Evolutionary conservation across 1,140 invertebrate genomes (phyloP), one percentile per base, ranked within the genome.

Genomic region (Chlorops oryzae): DNA sequence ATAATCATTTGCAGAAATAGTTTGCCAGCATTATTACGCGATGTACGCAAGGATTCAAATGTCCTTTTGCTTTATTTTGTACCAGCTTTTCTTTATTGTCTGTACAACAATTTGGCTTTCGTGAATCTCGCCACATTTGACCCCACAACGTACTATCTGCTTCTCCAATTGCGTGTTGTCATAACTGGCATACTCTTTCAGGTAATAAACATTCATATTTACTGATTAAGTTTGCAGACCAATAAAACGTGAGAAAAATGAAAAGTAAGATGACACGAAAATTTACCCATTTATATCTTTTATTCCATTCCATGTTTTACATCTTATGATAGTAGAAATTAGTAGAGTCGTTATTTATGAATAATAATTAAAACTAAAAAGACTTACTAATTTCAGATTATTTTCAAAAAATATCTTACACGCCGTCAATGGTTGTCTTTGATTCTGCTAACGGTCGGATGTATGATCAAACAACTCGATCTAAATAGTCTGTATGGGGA

Each of bases 101-200:
- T 96, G 3, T 97, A 97, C 74, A 97, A 98, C 69, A 96, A 96
- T 76, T 78, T 98, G 57, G 82, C 91, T 10, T 98, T 95, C 75
- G 79, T 90, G 18, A 96, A 96, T 77, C 75, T 97, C 52, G 83
- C 87, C 17, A 81, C 79, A 20, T 96, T 94, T 76, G 93, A 96
- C 72, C 92, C 93, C 5, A 96, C 93, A 7, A 94, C 92, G 7
- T 96, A 98, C 65, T 95, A 89, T 72, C 75, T 96, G 21, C 74
- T 96, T n/a, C 75, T 98, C 6, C 93, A 98, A 74, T 81, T 96
- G 45, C 76, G 94, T 61, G 92, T 96, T 22, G 90, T 96, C 21
- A 77, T 96, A 2, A 96, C 92, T 27, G 93, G 91, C 43, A 75
- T 96, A 52, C 76, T 96, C 23, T 97, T 94, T 77, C 92, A 96